Evolutionary conservation across 2,113 vertebrate species (phyloP), one percentile per base, ranked within the genome.

Genomic region (Gasterosteus aculeatus): DNA sequence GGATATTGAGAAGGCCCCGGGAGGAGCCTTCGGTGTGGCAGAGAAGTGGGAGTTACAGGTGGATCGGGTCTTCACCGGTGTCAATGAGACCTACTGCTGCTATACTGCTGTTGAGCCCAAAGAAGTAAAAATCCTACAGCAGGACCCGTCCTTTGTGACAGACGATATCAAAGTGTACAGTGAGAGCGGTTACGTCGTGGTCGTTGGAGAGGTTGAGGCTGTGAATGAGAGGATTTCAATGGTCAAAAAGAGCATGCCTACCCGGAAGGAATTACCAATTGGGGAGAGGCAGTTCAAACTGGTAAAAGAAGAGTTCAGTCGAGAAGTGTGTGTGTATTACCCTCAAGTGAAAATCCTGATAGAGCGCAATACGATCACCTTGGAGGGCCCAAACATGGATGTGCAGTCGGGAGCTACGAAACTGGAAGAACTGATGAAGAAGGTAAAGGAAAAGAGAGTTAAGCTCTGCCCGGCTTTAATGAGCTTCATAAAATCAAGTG

Each of bases 231-330:
- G 9, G 64, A 67, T 86, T 1, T 26, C 26, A 19, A 10, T 11
- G 22, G 46, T 89, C 15, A 46, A 80, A 7, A 77, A 78, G n/a
- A 84, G 54, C 8, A 0, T 82, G 8, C 67, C 75, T 7, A 47
- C 26, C n/a, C 5, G 7, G 14, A 81, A 31, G 16, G 72, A 89
- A 18, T 16, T 78, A 49, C 62, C n/a, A 1, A 1, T 89, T 26
- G 71, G 59, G 7, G 75, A 86, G 29, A 87, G 69, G 9, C 58
- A 72, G 26, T 89, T 85, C 18, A 75, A 49, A 44, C 78, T 93
- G 39, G 51, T 89, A 11, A 78, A 88, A 57, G 87, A 89, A n/a
- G 75, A 80, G 62, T 91, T 93, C 47, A 42, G 19, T 14, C 33
- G 12, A 54, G 66, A 81, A 39, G 79, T 86, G 1, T 18, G 18